These are phyloP conservation scores for Xestia ashworthii DNA, from an alignment of 2,888 invertebrate species.

Conservation along the genomic window DNA sequence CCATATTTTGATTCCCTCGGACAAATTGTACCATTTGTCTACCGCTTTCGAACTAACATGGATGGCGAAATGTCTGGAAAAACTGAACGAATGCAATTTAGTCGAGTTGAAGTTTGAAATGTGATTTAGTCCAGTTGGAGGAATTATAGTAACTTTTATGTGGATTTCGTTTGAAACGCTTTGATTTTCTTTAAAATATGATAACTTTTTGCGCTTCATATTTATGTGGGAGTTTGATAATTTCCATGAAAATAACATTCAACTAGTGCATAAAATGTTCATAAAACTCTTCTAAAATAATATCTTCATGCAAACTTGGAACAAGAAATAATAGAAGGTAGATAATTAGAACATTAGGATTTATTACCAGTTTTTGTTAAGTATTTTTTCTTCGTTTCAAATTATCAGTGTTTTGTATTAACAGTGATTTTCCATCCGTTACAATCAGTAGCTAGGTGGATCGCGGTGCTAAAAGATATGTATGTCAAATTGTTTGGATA, in stretches of 20 bases:
- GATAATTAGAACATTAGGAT: neutral
- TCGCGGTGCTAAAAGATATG: neutral
- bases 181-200: neutral
- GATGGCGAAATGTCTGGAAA: slow-evolving; percentile 20
- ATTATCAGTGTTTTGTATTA: neutral
- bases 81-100: slow-evolving; percentile 23
- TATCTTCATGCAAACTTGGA: neutral
- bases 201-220: neutral
- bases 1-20: slow-evolving; percentile 39
- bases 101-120: slow-evolving; percentile 15
- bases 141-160: slow-evolving; percentile 24
- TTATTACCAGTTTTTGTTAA: neutral
- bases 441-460: too few relatives aligned
- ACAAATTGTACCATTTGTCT: slow-evolving; percentile 61
- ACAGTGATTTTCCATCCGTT: too few relatives aligned
- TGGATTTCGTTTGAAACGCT: neutral
- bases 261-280: neutral
- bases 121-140: slow-evolving; percentile 14
- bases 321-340: neutral
- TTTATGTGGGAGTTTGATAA: neutral
- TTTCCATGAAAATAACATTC: neutral
- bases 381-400: neutral
- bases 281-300: neutral
- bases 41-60: slow-evolving; percentile 25
- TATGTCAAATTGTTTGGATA: neutral